Evolutionary conservation across 2,113 vertebrate species (phyloP), one percentile per base, ranked within the genome.

Genomic region (Vidua chalybeata): DNA sequence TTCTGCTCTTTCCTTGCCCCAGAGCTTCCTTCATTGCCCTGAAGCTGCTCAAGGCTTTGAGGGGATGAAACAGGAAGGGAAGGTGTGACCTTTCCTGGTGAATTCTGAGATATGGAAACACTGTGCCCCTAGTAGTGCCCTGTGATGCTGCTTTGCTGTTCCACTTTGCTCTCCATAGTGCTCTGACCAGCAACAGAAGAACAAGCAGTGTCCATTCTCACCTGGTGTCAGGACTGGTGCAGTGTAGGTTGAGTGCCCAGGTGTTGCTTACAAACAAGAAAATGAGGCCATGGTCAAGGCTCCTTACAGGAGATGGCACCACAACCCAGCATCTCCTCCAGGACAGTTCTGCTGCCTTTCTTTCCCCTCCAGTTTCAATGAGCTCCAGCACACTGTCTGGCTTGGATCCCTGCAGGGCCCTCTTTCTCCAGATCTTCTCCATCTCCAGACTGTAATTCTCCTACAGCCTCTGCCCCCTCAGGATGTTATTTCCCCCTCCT

Each of bases 341-440:
- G 41, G 26, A 27, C 16, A 3, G 4, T 4, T 54, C 39, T 68
- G 46, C 30, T 81, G 74, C 5, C 16, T 74, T 72, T 35, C 30
- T 10, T 45, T n/a, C 12, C 15, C 18, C 26, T 62, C 27, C 41
- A 48, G 59, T 30, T 77, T 67, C 64, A 51, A 30, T 2, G 19
- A 15, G 15, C 6, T 71, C 27, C 43, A 63, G 26, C 9, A 69
- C 0, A 0, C 12, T 7, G 2, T 39, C 27, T 72, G 1, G 0
- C 69, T 73, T 87, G 49, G 7, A n/a, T n/a, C 21, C 11, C 31
- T 56, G 16, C 2, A 3, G 11, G 15, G 2, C 3, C 76, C 4
- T 66, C 23, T 62, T 61, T 73, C 51, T 81, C 41, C 54, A 64
- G 68, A 66, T 15, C 48, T 72, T 76, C 49, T 56, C 24, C 37